phyloP scores from a whole-genome alignment of 2,113 vertebrate genomes.

The Brienomyrus longianalis region DNA sequence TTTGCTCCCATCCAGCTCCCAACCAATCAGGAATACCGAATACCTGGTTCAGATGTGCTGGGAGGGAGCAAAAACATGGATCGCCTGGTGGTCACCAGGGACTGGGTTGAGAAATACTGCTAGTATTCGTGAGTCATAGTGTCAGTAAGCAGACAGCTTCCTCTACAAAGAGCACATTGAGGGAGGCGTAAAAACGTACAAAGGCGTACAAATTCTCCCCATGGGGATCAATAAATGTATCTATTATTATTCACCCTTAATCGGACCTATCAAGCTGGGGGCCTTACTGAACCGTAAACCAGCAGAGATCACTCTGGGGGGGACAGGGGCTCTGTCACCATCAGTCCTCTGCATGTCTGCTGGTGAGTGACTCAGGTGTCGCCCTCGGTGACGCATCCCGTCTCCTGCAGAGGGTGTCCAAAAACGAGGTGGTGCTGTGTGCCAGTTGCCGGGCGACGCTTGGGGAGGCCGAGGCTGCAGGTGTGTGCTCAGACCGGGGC shows the following conservation, averaged over 20 bases:
- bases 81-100: not conserved
- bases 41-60: not conserved
- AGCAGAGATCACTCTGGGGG: not conserved
- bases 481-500: conserved; percentile 45
- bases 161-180: too few relatives aligned
- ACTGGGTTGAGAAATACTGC: not conserved
- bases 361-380: not conserved
- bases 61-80: not conserved
- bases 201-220: too few relatives aligned
- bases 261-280: not conserved
- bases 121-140: not conserved
- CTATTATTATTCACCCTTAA: not conserved
- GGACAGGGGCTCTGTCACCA: not conserved
- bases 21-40: not conserved
- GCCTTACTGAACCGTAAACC: not conserved
- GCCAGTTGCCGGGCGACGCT: conserved; percentile 74
- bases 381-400: conserved; percentile 19
- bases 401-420: conserved; percentile 68
- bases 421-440: conserved; percentile 69
- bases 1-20: not conserved
- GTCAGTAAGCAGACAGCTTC: not conserved
- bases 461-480: conserved; percentile 76
- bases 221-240: too few relatives aligned
- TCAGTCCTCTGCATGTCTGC: not conserved
- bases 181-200: too few relatives aligned